Evolutionary conservation across 2,797 vertebrate species (phyloP), one percentile per base, ranked within the genome.

Genomic region (Pangasius larnaudii): DNA sequence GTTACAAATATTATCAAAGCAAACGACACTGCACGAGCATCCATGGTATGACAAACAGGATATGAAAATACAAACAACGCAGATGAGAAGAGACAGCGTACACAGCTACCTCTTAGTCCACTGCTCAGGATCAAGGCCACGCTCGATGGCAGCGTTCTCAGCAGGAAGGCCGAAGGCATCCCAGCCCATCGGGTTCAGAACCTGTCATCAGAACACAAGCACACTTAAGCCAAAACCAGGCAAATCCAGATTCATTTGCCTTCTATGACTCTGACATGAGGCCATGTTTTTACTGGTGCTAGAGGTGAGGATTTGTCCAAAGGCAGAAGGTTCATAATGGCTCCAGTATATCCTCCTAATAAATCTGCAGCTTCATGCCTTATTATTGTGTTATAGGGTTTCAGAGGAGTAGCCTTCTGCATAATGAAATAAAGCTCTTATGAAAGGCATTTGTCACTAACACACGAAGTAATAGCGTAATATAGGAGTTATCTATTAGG

Each of bases 121-220:
- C 30, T 95, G 96, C 91, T 97, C 97, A 8, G 99, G 98, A 92
- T 98, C 97, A 0, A 98, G 95, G 7, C 95, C 95, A 89, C 96
- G 96, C 88, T 99, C 98, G 9, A 99, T 96, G 1, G 99, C 98
- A 36, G 99, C 98, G 27, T 99, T 99, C 94, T 99, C 99, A 0
- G 99, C 99, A 61, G 99, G 99, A 67, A 99, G 96, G 46, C 99
- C 99, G 87, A 99, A 99, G 0, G 98, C 98, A 10, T 99, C 99
- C 98, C 98, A 99, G n/a, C 99, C 99, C 97, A 99, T 99, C 0
- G 99, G 98, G 94, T 99, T 98, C 88, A 99, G 94, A 87, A 99
- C 98, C 99, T 99, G 90, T 24, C 16, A 87, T 51, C 13, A 36
- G 18, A 91, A 65, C 6, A 18, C 11, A 69, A 84, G 16, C 33